phyloP scores from a whole-genome alignment of 1,140 invertebrate genomes.

The Apis cerana region DNA sequence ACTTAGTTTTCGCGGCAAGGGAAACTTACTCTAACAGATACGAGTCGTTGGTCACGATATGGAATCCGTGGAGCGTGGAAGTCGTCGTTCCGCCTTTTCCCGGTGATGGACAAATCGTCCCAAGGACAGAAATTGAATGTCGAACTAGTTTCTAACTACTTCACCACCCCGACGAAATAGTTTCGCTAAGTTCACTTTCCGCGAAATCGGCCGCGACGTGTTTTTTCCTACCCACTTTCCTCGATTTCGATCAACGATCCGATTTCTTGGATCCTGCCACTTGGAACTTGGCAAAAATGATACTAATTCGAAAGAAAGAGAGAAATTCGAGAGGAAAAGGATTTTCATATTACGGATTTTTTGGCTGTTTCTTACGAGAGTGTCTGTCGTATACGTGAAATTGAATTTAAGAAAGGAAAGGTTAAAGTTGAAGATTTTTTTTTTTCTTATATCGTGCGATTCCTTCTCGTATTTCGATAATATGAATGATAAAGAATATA shows the following conservation, averaged over 20 bases:
- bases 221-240: not conserved
- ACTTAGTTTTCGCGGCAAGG: conserved; percentile 57
- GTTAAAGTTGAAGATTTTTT: not conserved
- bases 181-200: conserved; percentile 49
- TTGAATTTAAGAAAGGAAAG: not conserved
- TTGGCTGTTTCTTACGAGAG: not conserved
- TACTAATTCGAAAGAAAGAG: not conserved
- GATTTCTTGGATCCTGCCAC: not conserved
- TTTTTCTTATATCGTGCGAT: not conserved
- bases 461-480: not conserved
- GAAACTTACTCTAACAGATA: conserved; percentile 62
- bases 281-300: not conserved
- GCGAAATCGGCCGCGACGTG: not conserved
- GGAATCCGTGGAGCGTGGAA: conserved; percentile 44
- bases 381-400: not conserved
- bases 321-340: not conserved
- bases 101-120: conserved; percentile 61
- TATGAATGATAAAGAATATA: not conserved
- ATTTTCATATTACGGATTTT: not conserved
- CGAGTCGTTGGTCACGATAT: conserved; percentile 63
- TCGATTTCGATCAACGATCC: not conserved
- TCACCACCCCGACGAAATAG: conserved; percentile 31
- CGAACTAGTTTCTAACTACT: conserved; percentile 42
- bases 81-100: conserved; percentile 44
- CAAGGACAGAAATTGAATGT: conserved; percentile 62